Percentiles rank a stretch among this genome's conserved stretches.
These are phyloP conservation scores for Chlorops oryzae DNA, from an alignment of 1,140 invertebrate genomes.

Conservation along the genomic window DNA sequence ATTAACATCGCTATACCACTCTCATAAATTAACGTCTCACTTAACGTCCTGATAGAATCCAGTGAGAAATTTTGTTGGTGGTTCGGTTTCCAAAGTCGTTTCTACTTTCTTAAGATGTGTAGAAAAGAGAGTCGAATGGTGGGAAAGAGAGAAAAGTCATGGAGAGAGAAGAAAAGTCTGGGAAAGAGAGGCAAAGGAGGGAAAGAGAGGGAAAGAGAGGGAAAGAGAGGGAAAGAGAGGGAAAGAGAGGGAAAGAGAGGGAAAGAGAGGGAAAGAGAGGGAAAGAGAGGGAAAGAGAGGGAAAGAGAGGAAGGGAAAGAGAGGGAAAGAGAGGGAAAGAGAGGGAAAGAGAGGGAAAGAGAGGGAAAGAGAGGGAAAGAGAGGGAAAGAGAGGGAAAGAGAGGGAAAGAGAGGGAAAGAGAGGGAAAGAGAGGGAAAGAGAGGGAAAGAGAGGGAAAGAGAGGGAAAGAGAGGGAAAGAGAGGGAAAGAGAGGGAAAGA, in stretches of 20 bases:
- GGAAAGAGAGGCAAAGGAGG: too few relatives aligned
- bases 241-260: neutral
- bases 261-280: neutral
- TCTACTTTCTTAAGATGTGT: too few relatives aligned
- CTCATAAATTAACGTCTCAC: too few relatives aligned
- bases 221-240: neutral
- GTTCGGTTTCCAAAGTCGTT: too few relatives aligned
- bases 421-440: neutral
- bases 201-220: neutral
- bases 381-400: neutral
- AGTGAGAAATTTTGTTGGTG: too few relatives aligned
- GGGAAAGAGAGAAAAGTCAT: too few relatives aligned
- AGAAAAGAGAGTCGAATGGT: too few relatives aligned
- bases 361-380: neutral
- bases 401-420: neutral
- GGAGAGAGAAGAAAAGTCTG: too few relatives aligned
- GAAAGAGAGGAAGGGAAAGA: neutral
- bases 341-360: neutral
- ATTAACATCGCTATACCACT: too few relatives aligned
- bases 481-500: neutral
- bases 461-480: neutral
- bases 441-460: neutral
- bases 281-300: neutral
- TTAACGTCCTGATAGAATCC: too few relatives aligned
- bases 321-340: neutral